Evolutionary conservation across 2,113 vertebrate species (phyloP).

Genomic region (Zosterops hypoxanthus): DNA sequence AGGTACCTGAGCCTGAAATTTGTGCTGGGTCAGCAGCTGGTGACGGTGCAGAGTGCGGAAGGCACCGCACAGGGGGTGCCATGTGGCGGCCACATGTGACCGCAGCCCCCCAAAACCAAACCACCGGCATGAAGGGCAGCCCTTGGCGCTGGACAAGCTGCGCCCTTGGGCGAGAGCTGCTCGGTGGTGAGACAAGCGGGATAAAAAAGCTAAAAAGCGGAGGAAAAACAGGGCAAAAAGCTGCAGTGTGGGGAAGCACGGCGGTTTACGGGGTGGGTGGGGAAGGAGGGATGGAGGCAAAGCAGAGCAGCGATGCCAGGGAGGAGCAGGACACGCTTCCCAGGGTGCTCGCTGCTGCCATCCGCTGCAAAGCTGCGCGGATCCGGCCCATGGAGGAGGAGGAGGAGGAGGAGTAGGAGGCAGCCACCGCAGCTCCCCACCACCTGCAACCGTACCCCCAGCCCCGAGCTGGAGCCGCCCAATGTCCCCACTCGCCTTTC

Average conservation of each 20-base stretch:
- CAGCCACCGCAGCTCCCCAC: not conserved
- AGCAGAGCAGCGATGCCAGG: not conserved
- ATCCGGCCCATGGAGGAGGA: not conserved
- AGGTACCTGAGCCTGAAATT: not conserved
- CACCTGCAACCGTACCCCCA: not conserved
- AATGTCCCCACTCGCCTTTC: not conserved
- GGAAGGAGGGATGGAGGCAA: not conserved
- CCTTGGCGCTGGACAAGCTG: not conserved
- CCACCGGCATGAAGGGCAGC: not conserved
- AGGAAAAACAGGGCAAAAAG: not conserved
- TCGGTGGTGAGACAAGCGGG: fast-evolving
- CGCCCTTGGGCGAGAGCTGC: not conserved
- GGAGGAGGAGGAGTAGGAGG: not conserved
- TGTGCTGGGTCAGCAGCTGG: not conserved
- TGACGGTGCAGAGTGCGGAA: not conserved
- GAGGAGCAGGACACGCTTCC: conserved; percentile 37
- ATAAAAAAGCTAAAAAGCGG: not conserved
- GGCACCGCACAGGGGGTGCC: not conserved
- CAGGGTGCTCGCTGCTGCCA: conserved; percentile 51
- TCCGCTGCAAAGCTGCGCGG: conserved; percentile 36
- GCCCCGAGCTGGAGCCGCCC: not conserved
- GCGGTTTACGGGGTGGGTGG: not conserved
- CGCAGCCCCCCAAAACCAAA: not conserved
- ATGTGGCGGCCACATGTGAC: fast-evolving
- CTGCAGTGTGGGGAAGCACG: fast-evolving